phyloP scores from a whole-genome alignment of 92 coral and sea anemone species.

The Phymanthus crucifer region DNA sequence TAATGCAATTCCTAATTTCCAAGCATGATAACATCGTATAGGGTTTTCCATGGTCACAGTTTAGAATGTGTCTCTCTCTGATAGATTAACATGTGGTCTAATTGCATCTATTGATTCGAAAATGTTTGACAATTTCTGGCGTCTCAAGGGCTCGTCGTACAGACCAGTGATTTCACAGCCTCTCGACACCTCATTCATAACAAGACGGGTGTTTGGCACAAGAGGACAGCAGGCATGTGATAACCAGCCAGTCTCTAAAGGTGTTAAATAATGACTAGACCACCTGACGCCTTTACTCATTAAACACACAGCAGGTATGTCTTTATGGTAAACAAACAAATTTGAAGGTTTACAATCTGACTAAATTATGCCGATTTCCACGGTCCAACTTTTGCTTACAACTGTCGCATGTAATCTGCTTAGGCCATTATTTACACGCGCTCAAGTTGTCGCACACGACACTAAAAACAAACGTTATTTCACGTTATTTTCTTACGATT shows the following conservation, averaged over 20 bases:
- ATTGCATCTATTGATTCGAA: too few relatives aligned
- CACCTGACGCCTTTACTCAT: background rate
- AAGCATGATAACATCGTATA: too few relatives aligned
- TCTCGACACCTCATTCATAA: slow-evolving; percentile 25
- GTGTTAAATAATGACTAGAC: slow-evolving; percentile 1
- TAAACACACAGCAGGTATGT: background rate
- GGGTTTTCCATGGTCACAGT: background rate
- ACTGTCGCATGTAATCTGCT: too few relatives aligned
- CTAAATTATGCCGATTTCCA: too few relatives aligned
- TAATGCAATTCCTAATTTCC: too few relatives aligned
- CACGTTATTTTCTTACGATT: too few relatives aligned
- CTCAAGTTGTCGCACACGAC: too few relatives aligned
- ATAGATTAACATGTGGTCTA: too few relatives aligned
- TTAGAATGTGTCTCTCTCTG: background rate
- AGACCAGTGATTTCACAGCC: background rate
- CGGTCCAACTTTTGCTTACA: too few relatives aligned
- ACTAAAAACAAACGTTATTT: too few relatives aligned
- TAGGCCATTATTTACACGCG: too few relatives aligned
- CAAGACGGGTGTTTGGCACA: slow-evolving; percentile 13
- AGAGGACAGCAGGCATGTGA: slow-evolving; percentile 17
- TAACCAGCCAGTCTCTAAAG: slow-evolving; percentile 10
- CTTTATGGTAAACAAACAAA: background rate
- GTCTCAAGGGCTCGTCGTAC: slow-evolving; percentile 1
- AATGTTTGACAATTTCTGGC: background rate
- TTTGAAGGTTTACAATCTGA: too few relatives aligned